phyloP scores from a whole-genome alignment of 92 coral and sea anemone genomes.

The Umimayanthus chanpuru region DNA sequence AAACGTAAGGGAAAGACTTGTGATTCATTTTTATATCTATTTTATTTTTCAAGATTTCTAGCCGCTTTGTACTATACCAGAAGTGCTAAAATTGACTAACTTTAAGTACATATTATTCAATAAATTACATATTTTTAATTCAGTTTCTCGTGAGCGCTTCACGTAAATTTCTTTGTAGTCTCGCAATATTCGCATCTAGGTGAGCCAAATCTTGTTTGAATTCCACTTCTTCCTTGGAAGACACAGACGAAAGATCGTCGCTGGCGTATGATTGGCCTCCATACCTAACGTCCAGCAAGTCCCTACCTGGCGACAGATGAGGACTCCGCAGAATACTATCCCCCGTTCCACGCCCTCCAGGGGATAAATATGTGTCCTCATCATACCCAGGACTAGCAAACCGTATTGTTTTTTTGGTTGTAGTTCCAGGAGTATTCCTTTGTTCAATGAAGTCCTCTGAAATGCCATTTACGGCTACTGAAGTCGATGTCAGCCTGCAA shows the following conservation, averaged over 20 bases:
- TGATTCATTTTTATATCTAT: too few relatives aligned
- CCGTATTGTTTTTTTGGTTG: slow-evolving; percentile 31
- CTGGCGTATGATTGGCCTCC: neutral
- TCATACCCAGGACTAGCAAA: slow-evolving; percentile 16
- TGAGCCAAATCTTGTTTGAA: slow-evolving; percentile 86
- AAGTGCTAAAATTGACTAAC: too few relatives aligned
- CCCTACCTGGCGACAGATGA: neutral
- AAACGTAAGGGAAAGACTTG: too few relatives aligned
- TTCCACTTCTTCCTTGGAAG: slow-evolving; percentile 85
- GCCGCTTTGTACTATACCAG: too few relatives aligned
- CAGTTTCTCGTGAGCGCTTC: slow-evolving; percentile 65
- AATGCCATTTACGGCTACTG: neutral
- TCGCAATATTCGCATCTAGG: slow-evolving; percentile 91
- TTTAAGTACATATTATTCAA: too few relatives aligned
- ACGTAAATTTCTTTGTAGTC: slow-evolving; percentile 88
- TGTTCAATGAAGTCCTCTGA: slow-evolving; percentile 7
- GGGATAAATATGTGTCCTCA: neutral
- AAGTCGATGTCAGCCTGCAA: slow-evolving; percentile 12
- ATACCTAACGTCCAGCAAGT: neutral
- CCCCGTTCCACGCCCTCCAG: slow-evolving; percentile 1
- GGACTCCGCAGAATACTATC: neutral
- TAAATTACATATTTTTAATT: neutral
- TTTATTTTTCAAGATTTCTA: too few relatives aligned
- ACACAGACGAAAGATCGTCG: slow-evolving; percentile 73
- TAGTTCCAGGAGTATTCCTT: slow-evolving; percentile 6